Evolutionary conservation across 2,113 vertebrate genomes (phyloP), one percentile per base, ranked within the genome.

Genomic region (Carassius gibelio): DNA sequence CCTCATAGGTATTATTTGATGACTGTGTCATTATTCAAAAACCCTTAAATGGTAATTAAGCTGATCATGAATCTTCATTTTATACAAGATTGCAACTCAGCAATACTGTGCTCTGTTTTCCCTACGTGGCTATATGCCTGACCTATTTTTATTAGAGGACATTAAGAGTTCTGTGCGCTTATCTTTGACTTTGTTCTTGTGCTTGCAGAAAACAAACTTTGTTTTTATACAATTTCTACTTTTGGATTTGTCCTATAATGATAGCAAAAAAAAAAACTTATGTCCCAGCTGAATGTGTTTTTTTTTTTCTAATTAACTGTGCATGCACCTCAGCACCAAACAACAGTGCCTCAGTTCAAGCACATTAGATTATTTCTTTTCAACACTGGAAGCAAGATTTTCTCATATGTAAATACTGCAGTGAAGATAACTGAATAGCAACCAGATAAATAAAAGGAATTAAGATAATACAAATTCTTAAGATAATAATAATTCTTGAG

Each of bases 61-160:
- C 61, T 30, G 7, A 66, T 26, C 23, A 38, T 13, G n/a, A 48
- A 48, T 64, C 30, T 59, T 78, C 13, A n/a, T 38, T 78, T 78
- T 14, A 21, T 38, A 59, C 78, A 64, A 64, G 61, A 23, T 50
- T 81, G 78, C 61, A 81, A 81, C 61, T 81, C 78, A 64, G 78
- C 78, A 81, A 75, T 75, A 75, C 45, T 75, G 72, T 0, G n/a
- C 26, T 81, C 36, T 23, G 13, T 61, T 50, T 23, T 45, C 42
- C 23, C 10, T 61, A 38, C 7, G 38, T 30, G 38, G 21, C 34
- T 26, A 64, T 81, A 45, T 62, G 36, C 21, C 55, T 45, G 77
- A 45, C 77, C 61, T 50, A 66, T 66, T 81, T 66, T 80, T 64
- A 81, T 26, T 48, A 64, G 61, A 48, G 61, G 59, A 26, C 38